Base-by-base conservation (phyloP, 1,140 invertebrate species). In the Procambarus virginalis region DNA sequence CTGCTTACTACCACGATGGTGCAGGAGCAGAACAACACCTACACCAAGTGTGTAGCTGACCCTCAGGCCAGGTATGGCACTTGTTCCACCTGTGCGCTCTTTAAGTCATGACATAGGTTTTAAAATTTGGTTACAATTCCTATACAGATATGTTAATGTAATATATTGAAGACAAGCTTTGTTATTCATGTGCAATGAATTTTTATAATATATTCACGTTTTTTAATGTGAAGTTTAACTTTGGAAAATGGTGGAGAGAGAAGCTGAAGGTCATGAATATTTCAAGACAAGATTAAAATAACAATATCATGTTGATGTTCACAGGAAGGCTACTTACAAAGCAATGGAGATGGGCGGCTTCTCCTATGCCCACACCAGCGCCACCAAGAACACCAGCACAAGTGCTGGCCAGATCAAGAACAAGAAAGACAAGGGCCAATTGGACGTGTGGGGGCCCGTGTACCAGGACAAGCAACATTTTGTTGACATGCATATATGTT, bases 391-490 rank as follows among this genome's bases (percentile, higher is more conserved):
- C 76, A 48, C 2, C 3, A 48, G 77, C 22, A n/a, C 14, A 46
- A 48, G 46, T n/a, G 51, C 20, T 34, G 34, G 60, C 22, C 68
- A 34, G 68, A 6, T 6, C 10, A 70, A 64, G 51, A 68, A 82
- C 48, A 82, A 82, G 55, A 82, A 82, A 12, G 48, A 48, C 48
- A 14, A 70, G 48, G 20, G 49, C 48, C 45, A 70, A 4, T 45
- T 49, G 9, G 79, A 88, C 22, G 46, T 58, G 17, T 88, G 86
- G 86, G 86, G 86, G 0, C 79, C 86, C 14, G 79, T 88, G 45
- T 88, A 55, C 78, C 48, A 82, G 34, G 82, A 88, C 79, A 80
- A 73, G 55, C 78, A 88, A 70, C 86, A 88, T 20, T 88, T 88
- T 48, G 51, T 88, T 1, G 79, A 88, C 49, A 88, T 88, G 86